Base-by-base conservation (phyloP, 2,113 vertebrate genomes). In the Chunga burmeisteri region DNA sequence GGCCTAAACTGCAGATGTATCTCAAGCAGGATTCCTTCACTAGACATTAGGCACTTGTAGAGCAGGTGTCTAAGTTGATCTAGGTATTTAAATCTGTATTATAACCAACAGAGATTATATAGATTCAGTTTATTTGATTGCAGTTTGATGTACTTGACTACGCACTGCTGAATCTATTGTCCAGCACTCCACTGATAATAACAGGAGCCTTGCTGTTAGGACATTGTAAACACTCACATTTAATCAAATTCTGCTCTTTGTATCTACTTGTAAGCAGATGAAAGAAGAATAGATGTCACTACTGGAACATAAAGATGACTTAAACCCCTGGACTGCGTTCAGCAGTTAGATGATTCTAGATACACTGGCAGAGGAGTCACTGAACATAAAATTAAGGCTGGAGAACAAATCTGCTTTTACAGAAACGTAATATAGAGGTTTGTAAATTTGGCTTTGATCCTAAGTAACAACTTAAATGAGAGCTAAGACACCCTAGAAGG, bases 221-320 rank as follows among this genome's bases (percentile, higher is more conserved):
- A 52, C 58, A 68, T 53, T 92, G 71, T 42, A 74, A 96, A 88
- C 75, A 84, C 20, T 19, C 55, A 77, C 47, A 71, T 94, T 86
- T 91, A 88, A 88, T 81, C 40, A 83, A 83, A 88, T 67, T 71
- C 42, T 86, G 17, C n/a, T 73, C 29, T 92, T 92, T 66, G 16
- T 66, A 50, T 50, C 63, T 84, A 86, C 96, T 78, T 88, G 26
- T 78, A 80, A 81, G 80, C 80, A 88, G 67, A 92, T 55, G 67
- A 92, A 78, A 77, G 38, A 90, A 86, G 58, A 91, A 95, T 95
- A 95, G 83, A 94, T 94, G 75, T 92, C 75, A 94, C 46, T 62
- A 71, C 30, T 66, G n/a, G 63, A 94, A 62, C 26, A 78, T 78
- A 80, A 90, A 86, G 36, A 88, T 83, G 75, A 94, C 75, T 93